Conservation (phyloP, 2,888 invertebrate genomes). For the Corbicula japonica region DNA sequence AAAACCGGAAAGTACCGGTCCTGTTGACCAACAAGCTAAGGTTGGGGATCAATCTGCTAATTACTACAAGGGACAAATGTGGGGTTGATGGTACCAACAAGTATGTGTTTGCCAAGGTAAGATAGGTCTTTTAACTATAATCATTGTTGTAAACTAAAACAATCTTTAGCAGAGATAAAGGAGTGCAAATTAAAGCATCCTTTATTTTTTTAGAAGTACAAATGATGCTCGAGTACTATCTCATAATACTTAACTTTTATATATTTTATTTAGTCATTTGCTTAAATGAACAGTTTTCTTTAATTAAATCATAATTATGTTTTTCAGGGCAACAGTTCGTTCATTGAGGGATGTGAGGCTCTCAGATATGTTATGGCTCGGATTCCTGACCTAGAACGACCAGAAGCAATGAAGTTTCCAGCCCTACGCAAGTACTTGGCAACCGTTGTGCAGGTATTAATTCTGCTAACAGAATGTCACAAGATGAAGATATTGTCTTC, state of each 20-base stretch:
- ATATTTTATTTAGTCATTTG: too few relatives aligned
- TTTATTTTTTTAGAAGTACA: too few relatives aligned
- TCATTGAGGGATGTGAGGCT: constrained; percentile 14
- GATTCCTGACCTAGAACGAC: constrained; percentile 17
- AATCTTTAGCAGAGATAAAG: too few relatives aligned
- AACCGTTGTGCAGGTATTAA: constrained; percentile 17
- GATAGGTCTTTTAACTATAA: neutral
- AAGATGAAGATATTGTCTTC: neutral
- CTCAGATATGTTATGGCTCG: constrained; percentile 15
- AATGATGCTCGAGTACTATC: too few relatives aligned
- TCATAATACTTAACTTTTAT: too few relatives aligned
- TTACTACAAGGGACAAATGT: constrained; percentile 5
- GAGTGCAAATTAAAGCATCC: too few relatives aligned
- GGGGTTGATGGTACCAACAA: constrained; percentile 18
- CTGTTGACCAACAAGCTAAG: constrained; percentile 9
- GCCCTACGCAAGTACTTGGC: constrained; percentile 17
- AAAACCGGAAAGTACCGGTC: constrained; percentile 30
- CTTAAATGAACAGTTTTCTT: too few relatives aligned
- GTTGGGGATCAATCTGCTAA: constrained; percentile 8
- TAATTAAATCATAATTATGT: neutral
- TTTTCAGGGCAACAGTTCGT: constrained; percentile 15
- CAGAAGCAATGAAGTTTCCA: constrained; percentile 28
- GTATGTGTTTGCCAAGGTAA: constrained; percentile 35
- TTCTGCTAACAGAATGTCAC: neutral
- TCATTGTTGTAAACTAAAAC: too few relatives aligned